phyloP scores from a whole-genome alignment of 2,797 vertebrate genomes.

The Pelobates cultripes region DNA sequence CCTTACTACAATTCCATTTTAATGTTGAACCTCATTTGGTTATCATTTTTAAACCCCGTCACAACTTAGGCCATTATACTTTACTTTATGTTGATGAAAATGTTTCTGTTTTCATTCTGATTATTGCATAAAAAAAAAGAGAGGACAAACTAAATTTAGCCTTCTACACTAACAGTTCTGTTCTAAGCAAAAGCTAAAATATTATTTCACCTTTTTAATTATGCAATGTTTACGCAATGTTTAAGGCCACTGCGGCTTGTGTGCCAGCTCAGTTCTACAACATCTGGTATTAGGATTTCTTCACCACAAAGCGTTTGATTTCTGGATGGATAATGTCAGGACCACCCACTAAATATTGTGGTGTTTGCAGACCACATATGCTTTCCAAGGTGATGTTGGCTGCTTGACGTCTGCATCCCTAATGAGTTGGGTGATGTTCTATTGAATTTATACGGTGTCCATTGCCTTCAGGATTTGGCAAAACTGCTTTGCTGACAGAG shows the following conservation, averaged over 20 bases:
- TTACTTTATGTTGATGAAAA: background rate
- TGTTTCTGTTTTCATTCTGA: background rate
- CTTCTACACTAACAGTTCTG: background rate
- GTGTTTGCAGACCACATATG: conserved; percentile 28
- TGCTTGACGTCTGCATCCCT: background rate
- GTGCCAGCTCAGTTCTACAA: conserved; percentile 25
- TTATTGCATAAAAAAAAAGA: background rate
- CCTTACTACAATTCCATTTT: too few relatives aligned
- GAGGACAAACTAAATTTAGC: conserved; percentile 1
- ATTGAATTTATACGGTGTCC: conserved; percentile 11
- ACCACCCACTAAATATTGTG: conserved; percentile 13
- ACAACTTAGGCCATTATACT: too few relatives aligned
- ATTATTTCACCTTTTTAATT: conserved; percentile 30
- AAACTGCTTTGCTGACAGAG: background rate
- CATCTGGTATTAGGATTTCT: conserved; percentile 40
- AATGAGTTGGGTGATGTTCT: conserved; percentile 6
- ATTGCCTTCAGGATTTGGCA: background rate
- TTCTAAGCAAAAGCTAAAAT: conserved; percentile 12
- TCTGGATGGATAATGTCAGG: background rate
- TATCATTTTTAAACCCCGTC: too few relatives aligned
- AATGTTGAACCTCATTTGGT: too few relatives aligned
- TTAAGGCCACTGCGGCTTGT: background rate
- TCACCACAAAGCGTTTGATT: conserved; percentile 23
- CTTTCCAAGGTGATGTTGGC: conserved; percentile 42
- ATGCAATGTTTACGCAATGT: conserved; percentile 1